Conservation (phyloP, 2,797 vertebrate species). For the Chelon labrosus region DNA sequence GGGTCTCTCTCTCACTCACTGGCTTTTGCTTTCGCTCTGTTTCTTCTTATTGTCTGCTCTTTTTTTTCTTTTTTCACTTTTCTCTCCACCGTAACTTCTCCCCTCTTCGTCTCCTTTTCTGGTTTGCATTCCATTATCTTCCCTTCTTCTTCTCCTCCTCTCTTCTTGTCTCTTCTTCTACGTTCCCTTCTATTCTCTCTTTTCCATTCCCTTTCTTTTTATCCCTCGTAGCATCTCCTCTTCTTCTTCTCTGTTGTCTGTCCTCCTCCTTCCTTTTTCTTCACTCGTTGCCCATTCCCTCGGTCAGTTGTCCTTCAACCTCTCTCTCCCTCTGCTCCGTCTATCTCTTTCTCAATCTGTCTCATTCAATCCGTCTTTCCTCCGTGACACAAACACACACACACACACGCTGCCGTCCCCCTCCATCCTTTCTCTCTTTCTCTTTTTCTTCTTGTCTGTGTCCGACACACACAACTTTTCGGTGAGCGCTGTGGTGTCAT, state of each 20-base stretch:
- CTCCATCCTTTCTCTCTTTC: conserved; percentile 19
- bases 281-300: conserved; percentile 24
- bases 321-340: conserved; percentile 22
- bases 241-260: neutral
- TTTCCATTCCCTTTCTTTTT: neutral
- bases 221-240: neutral
- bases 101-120: neutral
- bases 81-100: neutral
- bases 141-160: too few species aligned
- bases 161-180: neutral
- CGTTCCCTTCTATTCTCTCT: neutral
- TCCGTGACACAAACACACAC: conserved; percentile 17
- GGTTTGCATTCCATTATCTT: neutral
- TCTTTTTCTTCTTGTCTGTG: conserved; percentile 14
- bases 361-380: conserved; percentile 33
- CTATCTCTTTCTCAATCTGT: conserved; percentile 49
- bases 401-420: conserved; percentile 8
- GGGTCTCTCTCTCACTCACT: conserved; percentile 53
- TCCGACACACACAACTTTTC: conserved; percentile 56
- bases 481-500: conserved; percentile 61
- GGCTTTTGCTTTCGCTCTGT: conserved; percentile 41
- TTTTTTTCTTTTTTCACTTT: neutral
- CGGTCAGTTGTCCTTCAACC: conserved; percentile 32
- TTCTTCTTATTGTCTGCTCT: neutral
- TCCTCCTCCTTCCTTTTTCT: too few species aligned